Evolutionary conservation across 2,797 vertebrate species (phyloP).

Genomic region (Rhadinocentrus ornatus): DNA sequence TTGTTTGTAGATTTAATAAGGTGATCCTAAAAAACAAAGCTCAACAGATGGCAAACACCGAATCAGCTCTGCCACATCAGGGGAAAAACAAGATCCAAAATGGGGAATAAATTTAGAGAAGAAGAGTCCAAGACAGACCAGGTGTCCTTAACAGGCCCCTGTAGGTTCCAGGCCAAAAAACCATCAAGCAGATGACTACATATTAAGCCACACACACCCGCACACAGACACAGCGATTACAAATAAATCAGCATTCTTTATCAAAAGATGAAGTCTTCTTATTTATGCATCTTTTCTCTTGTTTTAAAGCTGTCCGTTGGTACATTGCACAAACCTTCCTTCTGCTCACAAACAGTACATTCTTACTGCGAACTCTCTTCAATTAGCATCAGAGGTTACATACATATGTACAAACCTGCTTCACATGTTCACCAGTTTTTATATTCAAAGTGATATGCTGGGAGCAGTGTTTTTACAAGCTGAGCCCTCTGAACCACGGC

Average conservation of each 20-base stretch:
- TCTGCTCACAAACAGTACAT: not conserved
- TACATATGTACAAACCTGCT: slow-evolving; percentile 38
- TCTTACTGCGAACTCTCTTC: not conserved
- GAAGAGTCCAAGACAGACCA: slow-evolving; percentile 46
- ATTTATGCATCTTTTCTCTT: not conserved
- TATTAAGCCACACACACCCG: slow-evolving; percentile 33
- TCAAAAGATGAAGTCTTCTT: not conserved
- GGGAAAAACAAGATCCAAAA: slow-evolving; percentile 25
- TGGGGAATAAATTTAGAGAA: slow-evolving; percentile 32
- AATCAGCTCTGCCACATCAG: slow-evolving; percentile 54
- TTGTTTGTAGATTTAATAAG: slow-evolving; percentile 59
- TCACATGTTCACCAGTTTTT: slow-evolving; percentile 61
- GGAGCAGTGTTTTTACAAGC: slow-evolving; percentile 72
- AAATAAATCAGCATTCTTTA: not conserved
- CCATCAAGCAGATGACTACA: slow-evolving; percentile 45
- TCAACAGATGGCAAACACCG: slow-evolving; percentile 54
- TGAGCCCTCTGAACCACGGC: slow-evolving; percentile 72
- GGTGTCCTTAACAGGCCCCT: slow-evolving; percentile 59
- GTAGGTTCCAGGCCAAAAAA: slow-evolving; percentile 44
- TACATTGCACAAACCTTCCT: not conserved
- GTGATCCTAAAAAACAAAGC: slow-evolving; percentile 31
- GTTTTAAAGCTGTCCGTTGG: not conserved
- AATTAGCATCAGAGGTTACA: slow-evolving; percentile 8
- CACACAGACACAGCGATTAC: not conserved
- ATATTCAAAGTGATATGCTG: slow-evolving; percentile 64